Percentiles rank a stretch among this genome's conserved stretches.
Evolutionary conservation across 30 jellyfish, hydroid and myxozoan genomes (phyloP).

Genomic region (Mastigias papua): DNA sequence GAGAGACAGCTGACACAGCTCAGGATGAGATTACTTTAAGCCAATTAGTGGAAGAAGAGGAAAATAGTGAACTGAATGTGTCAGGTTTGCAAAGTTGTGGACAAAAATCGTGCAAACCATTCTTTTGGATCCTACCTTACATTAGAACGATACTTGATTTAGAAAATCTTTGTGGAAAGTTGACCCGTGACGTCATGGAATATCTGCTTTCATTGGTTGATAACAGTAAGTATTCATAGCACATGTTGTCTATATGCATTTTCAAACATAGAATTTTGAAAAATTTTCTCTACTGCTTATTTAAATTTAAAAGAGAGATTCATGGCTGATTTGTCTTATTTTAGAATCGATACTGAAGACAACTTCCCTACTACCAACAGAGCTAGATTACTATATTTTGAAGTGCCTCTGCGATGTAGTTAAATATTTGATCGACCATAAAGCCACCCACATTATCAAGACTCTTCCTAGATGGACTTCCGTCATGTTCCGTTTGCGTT

Average conservation of each 20-base stretch:
- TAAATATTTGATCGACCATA: conserved; percentile 40
- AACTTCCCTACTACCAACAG: conserved; percentile 23
- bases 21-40: conserved; percentile 38
- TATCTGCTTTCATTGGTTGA: conserved; percentile 17
- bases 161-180: conserved; percentile 31
- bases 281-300: not conserved
- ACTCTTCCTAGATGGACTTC: conserved; percentile 27
- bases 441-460: conserved; percentile 1
- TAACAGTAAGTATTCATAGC: conserved; percentile 18
- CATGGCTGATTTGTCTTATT: not conserved
- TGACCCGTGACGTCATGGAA: conserved; percentile 9
- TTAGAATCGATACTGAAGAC: conserved; percentile 28
- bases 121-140: conserved; percentile 60
- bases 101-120: conserved; percentile 1
- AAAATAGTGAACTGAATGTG: not conserved
- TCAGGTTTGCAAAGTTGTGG: not conserved
- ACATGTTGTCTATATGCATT: not conserved
- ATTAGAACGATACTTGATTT: conserved; percentile 54
- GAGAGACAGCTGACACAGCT: not conserved
- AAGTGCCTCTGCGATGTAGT: conserved; percentile 23
- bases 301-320: not conserved
- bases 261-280: no score
- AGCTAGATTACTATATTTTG: conserved; percentile 23
- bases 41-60: conserved; percentile 21
- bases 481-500: conserved; percentile 30